These are phyloP conservation scores for Merodon equestris DNA, from an alignment of 2,888 invertebrate species.

Conservation along the genomic window DNA sequence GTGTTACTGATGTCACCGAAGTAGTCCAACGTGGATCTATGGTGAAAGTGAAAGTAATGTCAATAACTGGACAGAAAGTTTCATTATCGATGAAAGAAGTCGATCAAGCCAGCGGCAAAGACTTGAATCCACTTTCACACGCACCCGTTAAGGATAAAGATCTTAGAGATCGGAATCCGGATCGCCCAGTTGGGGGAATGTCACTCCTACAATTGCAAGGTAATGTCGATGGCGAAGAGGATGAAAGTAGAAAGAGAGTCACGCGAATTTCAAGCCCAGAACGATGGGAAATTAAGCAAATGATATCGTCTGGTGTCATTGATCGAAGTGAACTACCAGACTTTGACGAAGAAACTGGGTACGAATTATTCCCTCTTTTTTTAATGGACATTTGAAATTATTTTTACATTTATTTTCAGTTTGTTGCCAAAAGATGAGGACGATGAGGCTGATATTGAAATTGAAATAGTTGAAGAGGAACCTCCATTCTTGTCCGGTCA, in stretches of 20 bases:
- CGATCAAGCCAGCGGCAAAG: conserved; percentile 95
- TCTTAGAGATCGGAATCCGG: conserved; percentile 89
- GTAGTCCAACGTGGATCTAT: conserved; percentile 93
- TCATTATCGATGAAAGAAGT: conserved; percentile 99
- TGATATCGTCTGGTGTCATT: conserved; percentile 95
- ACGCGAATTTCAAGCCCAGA: conserved; percentile 97
- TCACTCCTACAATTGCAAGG: conserved; percentile 81
- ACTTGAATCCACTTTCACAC: conserved; percentile 92
- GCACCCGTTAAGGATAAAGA: conserved; percentile 81
- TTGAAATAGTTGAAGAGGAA: conserved; percentile 99
- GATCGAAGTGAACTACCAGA: conserved; percentile 97
- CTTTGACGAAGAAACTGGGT: conserved; percentile 97
- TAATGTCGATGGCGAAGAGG: conserved; percentile 87
- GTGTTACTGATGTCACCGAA: conserved; percentile 96
- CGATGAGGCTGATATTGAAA: conserved; percentile 98
- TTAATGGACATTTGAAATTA: background rate
- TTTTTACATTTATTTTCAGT: conserved; percentile 45
- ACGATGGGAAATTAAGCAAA: conserved; percentile 98
- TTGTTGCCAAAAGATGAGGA: conserved; percentile 93
- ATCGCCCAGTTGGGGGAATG: conserved; percentile 87
- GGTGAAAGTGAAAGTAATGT: conserved; percentile 95
- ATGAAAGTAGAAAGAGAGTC: conserved; percentile 89
- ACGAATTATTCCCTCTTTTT: no score
- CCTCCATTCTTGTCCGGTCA: conserved; percentile 97
- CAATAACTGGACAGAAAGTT: conserved; percentile 95